Evolutionary conservation across 1,140 invertebrate genomes (phyloP).

Genomic region (Listronotus oregonensis): DNA sequence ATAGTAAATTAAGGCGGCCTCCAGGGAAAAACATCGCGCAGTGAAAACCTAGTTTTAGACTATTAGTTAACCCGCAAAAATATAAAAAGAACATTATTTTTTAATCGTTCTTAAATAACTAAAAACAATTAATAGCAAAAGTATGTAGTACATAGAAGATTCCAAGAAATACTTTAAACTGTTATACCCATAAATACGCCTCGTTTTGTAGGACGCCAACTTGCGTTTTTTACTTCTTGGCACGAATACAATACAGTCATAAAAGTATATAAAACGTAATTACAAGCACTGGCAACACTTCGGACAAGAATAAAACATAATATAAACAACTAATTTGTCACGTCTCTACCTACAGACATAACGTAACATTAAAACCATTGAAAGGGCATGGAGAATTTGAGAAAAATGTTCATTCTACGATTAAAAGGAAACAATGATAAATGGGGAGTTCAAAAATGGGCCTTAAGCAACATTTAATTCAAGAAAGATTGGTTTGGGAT

Average conservation of each 20-base stretch:
- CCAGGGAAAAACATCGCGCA: too few relatives aligned
- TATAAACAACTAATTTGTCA: constrained; percentile 35
- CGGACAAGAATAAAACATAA: constrained; percentile 32
- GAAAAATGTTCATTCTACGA: constrained; percentile 27
- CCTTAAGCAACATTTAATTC: too few relatives aligned
- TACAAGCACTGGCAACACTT: constrained; percentile 31
- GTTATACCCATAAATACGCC: constrained; percentile 13
- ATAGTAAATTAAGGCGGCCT: too few relatives aligned
- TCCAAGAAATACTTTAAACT: neutral
- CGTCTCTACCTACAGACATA: constrained; percentile 26
- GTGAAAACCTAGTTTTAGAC: too few relatives aligned
- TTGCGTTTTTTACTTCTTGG: constrained; percentile 13
- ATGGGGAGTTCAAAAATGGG: constrained; percentile 1
- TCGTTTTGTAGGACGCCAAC: constrained; percentile 13
- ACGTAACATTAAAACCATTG: constrained; percentile 27
- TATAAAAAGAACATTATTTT: too few relatives aligned
- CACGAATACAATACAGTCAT: constrained; percentile 31
- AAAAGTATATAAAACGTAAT: constrained; percentile 31
- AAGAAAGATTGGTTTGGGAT: too few relatives aligned
- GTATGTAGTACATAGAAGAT: constrained; percentile 4
- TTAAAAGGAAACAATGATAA: constrained; percentile 26
- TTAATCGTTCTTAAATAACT: too few relatives aligned
- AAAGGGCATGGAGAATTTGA: constrained; percentile 27
- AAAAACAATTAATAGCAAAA: constrained; percentile 13
- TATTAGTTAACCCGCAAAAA: too few relatives aligned